These are phyloP conservation scores for Zaprionus capensis DNA, from an alignment of 1,140 invertebrate species.

Conservation along the genomic window DNA sequence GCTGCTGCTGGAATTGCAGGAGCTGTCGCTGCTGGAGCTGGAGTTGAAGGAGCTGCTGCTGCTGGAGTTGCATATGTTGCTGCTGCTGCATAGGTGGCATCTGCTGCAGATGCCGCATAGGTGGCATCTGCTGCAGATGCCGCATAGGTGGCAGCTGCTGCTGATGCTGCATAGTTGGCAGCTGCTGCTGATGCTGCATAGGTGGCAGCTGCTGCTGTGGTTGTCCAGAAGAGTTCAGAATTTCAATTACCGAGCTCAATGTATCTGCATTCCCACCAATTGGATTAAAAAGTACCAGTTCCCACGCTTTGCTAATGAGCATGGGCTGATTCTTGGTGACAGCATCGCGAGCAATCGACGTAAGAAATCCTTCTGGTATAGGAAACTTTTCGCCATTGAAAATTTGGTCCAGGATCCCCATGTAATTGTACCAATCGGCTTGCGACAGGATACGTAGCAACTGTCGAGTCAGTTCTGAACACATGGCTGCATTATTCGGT, in stretches of 20 bases:
- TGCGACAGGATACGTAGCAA: slow-evolving; percentile 29
- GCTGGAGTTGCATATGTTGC: background rate
- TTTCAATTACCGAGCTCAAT: background rate
- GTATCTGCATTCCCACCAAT: background rate
- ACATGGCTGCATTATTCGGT: slow-evolving; percentile 9
- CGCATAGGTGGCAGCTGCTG: too few species aligned
- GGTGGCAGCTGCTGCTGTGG: background rate
- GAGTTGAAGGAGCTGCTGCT: background rate
- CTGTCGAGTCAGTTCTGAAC: background rate
- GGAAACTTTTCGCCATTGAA: slow-evolving; percentile 13
- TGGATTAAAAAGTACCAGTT: slow-evolving; percentile 6
- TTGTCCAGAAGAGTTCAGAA: background rate
- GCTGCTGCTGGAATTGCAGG: background rate
- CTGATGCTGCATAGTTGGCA: background rate
- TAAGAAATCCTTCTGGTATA: slow-evolving; percentile 36
- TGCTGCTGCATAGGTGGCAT: background rate
- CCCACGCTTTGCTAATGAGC: background rate
- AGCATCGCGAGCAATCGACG: slow-evolving; percentile 1
- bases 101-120: background rate
- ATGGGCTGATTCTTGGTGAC: background rate
- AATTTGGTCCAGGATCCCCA: slow-evolving; percentile 9
- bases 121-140: background rate
- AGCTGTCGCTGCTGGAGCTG: background rate
- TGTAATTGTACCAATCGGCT: slow-evolving; percentile 54
- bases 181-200: background rate